phyloP scores from a whole-genome alignment of 37 sponge, comb jelly and placozoan species.

The Aplysina aerophoba region DNA sequence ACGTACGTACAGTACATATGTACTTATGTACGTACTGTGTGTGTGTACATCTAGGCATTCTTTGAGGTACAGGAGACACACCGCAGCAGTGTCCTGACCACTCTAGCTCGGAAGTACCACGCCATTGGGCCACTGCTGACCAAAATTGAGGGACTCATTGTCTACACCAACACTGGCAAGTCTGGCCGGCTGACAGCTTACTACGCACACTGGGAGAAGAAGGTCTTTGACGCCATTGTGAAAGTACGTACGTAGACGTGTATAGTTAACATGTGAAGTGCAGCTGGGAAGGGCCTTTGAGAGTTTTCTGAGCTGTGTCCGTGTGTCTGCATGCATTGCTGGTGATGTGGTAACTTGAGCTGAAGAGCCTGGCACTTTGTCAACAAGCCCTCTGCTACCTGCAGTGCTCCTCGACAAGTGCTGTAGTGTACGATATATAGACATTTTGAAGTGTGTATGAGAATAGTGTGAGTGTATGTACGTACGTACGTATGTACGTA shows the following conservation, averaged over 20 bases:
- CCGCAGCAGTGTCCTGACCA: constrained; percentile 48
- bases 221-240: constrained; percentile 77
- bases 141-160: constrained; percentile 97
- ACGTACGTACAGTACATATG: background rate
- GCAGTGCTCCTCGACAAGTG: no score
- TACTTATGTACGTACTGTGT: background rate
- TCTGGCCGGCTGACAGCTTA: constrained; percentile 74
- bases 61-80: constrained; percentile 88
- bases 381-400: background rate
- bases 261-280: constrained; percentile 2
- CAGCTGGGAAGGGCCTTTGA: background rate
- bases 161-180: constrained; percentile 92
- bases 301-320: background rate
- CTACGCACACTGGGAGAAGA: constrained; percentile 94
- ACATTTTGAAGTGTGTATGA: background rate
- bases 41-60: constrained; percentile 63
- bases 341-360: background rate
- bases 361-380: no score
- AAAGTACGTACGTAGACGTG: constrained; percentile 45
- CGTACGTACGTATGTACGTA: background rate
- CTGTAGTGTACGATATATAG: no score
- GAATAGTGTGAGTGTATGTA: background rate
- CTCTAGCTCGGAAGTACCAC: constrained; percentile 89
- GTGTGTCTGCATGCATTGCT: background rate
- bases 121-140: constrained; percentile 97